Evolutionary conservation across 1,140 invertebrate genomes (phyloP).

Genomic region (Macrocentrus cingulum): DNA sequence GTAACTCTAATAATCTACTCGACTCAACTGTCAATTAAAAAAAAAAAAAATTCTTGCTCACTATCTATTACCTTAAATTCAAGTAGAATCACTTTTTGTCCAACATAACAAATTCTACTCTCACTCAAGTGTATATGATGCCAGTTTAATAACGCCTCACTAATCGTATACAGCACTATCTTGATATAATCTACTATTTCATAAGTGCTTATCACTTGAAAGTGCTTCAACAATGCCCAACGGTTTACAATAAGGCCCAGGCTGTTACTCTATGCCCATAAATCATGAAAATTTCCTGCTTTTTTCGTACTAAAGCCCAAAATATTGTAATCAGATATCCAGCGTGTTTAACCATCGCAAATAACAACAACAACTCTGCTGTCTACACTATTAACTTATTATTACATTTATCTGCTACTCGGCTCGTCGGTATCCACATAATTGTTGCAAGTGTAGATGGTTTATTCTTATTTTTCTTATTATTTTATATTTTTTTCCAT

Average conservation of each 20-base stretch:
- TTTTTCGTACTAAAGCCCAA: slow-evolving; percentile 55
- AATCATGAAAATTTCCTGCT: not conserved
- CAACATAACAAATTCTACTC: not conserved
- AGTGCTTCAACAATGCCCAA: slow-evolving; percentile 56
- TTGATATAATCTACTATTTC: slow-evolving; percentile 42
- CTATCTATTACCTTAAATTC: slow-evolving; percentile 13
- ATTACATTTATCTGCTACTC: too few relatives aligned
- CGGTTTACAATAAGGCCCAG: slow-evolving; percentile 58
- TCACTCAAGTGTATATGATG: not conserved
- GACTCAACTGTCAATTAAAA: too few relatives aligned
- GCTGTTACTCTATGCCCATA: slow-evolving; percentile 32
- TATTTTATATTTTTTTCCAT: not conserved
- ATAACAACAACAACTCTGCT: slow-evolving; percentile 12
- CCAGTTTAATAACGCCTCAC: slow-evolving; percentile 3
- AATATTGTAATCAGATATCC: slow-evolving; percentile 34
- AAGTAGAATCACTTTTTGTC: not conserved
- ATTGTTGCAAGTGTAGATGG: too few relatives aligned
- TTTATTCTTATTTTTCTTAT: not conserved
- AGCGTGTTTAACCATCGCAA: slow-evolving; percentile 3
- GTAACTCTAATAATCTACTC: slow-evolving; percentile 18
- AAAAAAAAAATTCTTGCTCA: slow-evolving; percentile 1
- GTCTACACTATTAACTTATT: too few relatives aligned
- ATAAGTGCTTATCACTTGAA: slow-evolving; percentile 50
- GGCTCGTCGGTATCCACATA: too few relatives aligned
- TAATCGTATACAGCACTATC: slow-evolving; percentile 20